Evolutionary conservation across 1,140 invertebrate species (phyloP).

Genomic region (Papilio dardanus): DNA sequence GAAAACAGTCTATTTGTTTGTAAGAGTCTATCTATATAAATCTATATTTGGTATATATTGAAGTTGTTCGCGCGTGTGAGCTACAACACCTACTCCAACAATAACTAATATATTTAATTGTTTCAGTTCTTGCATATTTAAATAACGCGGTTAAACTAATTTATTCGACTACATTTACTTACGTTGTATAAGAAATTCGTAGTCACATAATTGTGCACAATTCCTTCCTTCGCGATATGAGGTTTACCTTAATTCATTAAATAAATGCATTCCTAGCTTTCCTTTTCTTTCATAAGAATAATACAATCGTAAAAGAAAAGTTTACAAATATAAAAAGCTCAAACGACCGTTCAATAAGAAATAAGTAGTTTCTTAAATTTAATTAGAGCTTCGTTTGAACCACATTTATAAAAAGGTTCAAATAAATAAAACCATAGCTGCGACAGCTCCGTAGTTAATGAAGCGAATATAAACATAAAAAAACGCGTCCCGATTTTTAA

Average conservation of each 20-base stretch:
- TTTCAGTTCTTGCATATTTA: constrained; percentile 56
- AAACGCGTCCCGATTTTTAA: not conserved
- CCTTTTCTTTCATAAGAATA: not conserved
- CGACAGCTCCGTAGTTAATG: not conserved
- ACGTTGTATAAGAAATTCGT: constrained; percentile 70
- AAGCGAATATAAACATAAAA: not conserved
- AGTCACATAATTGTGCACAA: constrained; percentile 74
- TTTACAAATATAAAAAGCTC: not conserved
- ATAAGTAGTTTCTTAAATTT: not conserved
- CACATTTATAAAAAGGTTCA: not conserved
- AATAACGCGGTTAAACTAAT: constrained; percentile 54
- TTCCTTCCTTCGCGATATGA: constrained; percentile 70
- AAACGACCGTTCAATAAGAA: not conserved
- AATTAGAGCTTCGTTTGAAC: not conserved
- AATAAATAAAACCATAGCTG: constrained; percentile 17
- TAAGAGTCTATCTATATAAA: constrained; percentile 37
- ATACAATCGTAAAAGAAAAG: too few species aligned
- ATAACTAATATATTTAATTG: constrained; percentile 60
- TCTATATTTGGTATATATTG: constrained; percentile 35
- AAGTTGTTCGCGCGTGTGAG: constrained; percentile 42
- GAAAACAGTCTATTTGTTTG: not conserved
- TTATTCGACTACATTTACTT: constrained; percentile 50
- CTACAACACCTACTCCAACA: constrained; percentile 70
- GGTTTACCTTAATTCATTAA: constrained; percentile 58
- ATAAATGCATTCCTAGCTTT: constrained; percentile 64